Conservation (phyloP, 2,888 invertebrate species). For the Netelia fuscicornis region DNA sequence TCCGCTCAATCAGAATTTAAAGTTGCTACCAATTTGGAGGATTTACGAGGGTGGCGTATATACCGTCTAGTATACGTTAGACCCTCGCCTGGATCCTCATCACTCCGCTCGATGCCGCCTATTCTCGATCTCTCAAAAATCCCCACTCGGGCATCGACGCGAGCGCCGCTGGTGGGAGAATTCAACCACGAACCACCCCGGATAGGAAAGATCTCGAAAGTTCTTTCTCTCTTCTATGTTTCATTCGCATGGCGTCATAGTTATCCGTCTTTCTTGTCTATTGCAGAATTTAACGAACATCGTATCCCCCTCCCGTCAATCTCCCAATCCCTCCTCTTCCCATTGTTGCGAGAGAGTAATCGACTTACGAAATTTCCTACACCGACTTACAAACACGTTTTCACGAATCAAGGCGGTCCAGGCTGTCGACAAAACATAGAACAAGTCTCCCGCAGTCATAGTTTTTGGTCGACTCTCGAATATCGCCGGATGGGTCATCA, state of each 20-base stretch:
- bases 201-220: conserved; percentile 1
- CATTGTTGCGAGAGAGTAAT: background rate
- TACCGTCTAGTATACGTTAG: too few species aligned
- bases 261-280: background rate
- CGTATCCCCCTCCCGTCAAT: background rate
- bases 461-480: conserved; percentile 30
- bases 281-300: conserved; percentile 4
- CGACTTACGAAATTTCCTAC: conserved; percentile 47
- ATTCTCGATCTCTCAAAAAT: too few species aligned
- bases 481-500: conserved; percentile 55
- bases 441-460: conserved; percentile 4
- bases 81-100: too few species aligned
- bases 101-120: too few species aligned
- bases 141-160: background rate
- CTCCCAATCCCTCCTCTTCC: background rate
- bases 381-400: background rate
- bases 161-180: background rate
- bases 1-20: too few species aligned
- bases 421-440: background rate
- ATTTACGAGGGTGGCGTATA: too few species aligned
- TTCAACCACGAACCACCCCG: background rate
- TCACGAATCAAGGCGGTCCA: conserved; percentile 1
- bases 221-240: background rate
- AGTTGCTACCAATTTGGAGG: too few species aligned
- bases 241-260: background rate